A percentile compares a stretch with the other conserved stretches of the same genome.
phyloP scores from a whole-genome alignment of 2,797 vertebrate species.

The Chaenodraco wilsoni region DNA sequence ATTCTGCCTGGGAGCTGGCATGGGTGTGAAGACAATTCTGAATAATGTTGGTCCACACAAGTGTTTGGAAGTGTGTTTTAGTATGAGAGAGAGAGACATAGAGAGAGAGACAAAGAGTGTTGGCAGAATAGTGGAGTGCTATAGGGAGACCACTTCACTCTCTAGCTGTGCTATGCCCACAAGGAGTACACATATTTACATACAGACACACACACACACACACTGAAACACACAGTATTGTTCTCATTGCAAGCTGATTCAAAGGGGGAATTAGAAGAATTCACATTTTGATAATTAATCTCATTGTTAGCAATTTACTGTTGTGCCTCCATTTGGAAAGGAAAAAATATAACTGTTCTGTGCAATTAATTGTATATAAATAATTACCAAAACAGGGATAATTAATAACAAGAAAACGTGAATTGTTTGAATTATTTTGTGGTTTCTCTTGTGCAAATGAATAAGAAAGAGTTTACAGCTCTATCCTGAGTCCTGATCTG shows the following conservation, averaged over 20 bases:
- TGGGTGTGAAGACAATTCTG: slow-evolving; percentile 26
- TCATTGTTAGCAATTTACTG: too few relatives aligned
- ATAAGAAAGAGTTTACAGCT: too few relatives aligned
- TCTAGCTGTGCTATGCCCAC: slow-evolving; percentile 14
- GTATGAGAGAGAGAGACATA: background rate
- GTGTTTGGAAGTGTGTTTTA: slow-evolving; percentile 11
- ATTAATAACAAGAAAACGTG: too few relatives aligned
- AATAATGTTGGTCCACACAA: slow-evolving; percentile 19
- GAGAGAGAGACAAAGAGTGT: background rate
- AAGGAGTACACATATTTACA: background rate
- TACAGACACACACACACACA: background rate
- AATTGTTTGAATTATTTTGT: too few relatives aligned
- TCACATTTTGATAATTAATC: background rate
- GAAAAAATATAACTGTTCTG: background rate
- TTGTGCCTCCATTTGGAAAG: background rate
- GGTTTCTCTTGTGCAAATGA: too few relatives aligned
- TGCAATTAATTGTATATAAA: background rate
- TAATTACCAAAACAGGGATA: too few relatives aligned
- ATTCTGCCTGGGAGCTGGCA: slow-evolving; percentile 41
- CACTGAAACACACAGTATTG: slow-evolving; percentile 3
- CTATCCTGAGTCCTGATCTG: too few relatives aligned
- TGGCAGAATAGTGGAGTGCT: slow-evolving; percentile 10
- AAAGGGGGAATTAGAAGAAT: background rate
- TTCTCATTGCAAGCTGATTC: background rate
- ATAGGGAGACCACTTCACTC: slow-evolving; percentile 16